These are phyloP conservation scores for Lithophane semibrunnea DNA, from an alignment of 2,888 invertebrate genomes.

Conservation along the genomic window DNA sequence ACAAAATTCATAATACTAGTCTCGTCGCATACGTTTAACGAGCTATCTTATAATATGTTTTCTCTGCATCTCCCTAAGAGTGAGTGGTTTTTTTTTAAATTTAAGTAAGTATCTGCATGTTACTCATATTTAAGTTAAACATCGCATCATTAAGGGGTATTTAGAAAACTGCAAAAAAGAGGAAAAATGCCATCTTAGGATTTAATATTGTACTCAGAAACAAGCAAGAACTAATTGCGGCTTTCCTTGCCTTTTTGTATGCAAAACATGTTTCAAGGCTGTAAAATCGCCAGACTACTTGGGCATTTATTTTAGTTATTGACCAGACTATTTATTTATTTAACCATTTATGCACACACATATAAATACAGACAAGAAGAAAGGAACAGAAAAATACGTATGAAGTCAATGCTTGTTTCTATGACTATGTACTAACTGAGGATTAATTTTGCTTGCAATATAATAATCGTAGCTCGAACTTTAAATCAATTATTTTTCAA, in stretches of 20 bases:
- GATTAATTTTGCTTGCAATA: neutral
- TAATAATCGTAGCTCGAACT: neutral
- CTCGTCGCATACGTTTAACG: neutral
- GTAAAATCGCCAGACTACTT: conserved; percentile 22
- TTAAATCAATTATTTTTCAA: conserved; percentile 9
- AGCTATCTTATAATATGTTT: neutral
- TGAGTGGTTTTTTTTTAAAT: neutral
- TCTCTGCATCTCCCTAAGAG: neutral
- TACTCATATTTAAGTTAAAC: neutral
- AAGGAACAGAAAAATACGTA: too few relatives aligned
- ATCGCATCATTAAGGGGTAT: neutral
- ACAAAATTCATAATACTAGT: neutral
- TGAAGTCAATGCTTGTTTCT: too few relatives aligned
- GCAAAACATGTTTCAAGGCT: conserved; percentile 36
- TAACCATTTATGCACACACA: too few relatives aligned
- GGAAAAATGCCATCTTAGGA: neutral
- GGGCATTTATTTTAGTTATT: conserved; percentile 25
- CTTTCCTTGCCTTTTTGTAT: conserved; percentile 28
- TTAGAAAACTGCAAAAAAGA: neutral
- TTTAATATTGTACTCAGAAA: conserved; percentile 4
- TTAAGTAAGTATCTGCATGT: neutral
- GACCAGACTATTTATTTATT: too few relatives aligned
- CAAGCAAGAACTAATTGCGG: conserved; percentile 47
- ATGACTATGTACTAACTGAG: conserved; percentile 1
- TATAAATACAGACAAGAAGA: too few relatives aligned